Base-by-base conservation (phyloP, 2,888 invertebrate species). In the Lithophane leautieri region DNA sequence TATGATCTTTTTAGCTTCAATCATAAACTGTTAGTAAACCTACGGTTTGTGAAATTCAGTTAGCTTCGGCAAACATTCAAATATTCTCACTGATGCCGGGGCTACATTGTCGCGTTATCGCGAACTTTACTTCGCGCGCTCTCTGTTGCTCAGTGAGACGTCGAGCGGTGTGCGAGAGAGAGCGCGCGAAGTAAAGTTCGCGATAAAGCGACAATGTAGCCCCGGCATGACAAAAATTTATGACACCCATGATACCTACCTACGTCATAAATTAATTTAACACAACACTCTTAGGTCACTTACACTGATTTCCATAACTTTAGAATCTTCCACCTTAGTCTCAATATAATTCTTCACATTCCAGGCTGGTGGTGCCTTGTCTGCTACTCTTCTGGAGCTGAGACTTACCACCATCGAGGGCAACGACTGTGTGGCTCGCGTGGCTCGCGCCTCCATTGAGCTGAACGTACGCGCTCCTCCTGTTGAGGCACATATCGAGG, bases 401-500 rank as follows among this genome's bases (percentile, higher is more conserved):
- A 0, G 0, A 0, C 2, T 83, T 2, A 0, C 9, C 16, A 92
- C 91, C 19, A 79, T 92, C 42, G 79, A 52, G 0, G 91, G 91
- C 0, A 76, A 89, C 44, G 84, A 80, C 6, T 93, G 93, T 79
- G 83, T 88, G 6, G 65, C 25, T 0, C 85, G 74, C 0, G 90
- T 88, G 2, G 80, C 70, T 0, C 83, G 69, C 8, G 89, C 90
- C 0, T 66, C 86, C 8, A 42, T 83, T 0, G 83, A 83, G 14
- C 65, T 92, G 16, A 91, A 91, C 86, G 70, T 88, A 4, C 78
- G 83, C 6, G 88, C 90, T 1, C 94, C 93, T 0, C 78, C 88
- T 0, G 91, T 94, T 0, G 90, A 94, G 50, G 92, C 94, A 0
- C 86, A 90, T 54, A 86, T 93, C 42, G 94, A 94, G 68, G 65